Percentiles rank a stretch among this genome's conserved stretches.
These are phyloP conservation scores for Pygathrix nemaeus DNA, from an alignment of 2,113 vertebrate genomes.

Conservation along the genomic window DNA sequence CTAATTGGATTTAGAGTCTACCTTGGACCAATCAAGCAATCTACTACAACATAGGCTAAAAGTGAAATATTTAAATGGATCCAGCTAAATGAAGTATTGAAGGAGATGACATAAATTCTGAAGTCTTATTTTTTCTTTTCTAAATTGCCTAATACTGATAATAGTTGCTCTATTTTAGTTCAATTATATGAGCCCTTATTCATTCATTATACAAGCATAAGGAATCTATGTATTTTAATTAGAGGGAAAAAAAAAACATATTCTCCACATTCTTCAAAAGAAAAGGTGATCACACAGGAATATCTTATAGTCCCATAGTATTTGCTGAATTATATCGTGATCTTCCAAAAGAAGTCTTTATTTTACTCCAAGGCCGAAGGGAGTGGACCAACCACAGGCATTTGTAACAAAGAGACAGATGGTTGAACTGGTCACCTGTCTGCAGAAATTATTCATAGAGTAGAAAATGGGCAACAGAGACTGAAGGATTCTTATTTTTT, in stretches of 20 bases:
- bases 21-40: background rate
- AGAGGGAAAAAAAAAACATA: background rate
- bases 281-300: background rate
- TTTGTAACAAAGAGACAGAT: slow-evolving; percentile 61
- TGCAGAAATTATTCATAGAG: slow-evolving; percentile 58
- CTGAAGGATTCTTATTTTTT: slow-evolving; percentile 30
- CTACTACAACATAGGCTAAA: background rate
- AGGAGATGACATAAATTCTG: background rate
- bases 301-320: background rate
- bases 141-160: background rate
- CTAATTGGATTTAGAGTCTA: background rate
- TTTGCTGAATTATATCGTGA: background rate
- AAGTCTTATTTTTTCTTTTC: background rate
- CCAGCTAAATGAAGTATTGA: background rate
- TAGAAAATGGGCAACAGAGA: slow-evolving; percentile 19
- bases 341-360: background rate
- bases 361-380: slow-evolving; percentile 48
- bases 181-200: background rate
- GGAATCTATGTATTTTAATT: background rate
- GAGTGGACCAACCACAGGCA: background rate
- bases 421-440: slow-evolving; percentile 59
- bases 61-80: slow-evolving; percentile 7
- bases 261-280: background rate
- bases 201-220: background rate
- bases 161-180: background rate